Evolutionary conservation across 2,888 invertebrate genomes (phyloP).

Genomic region (Drosophila paracracens): DNA sequence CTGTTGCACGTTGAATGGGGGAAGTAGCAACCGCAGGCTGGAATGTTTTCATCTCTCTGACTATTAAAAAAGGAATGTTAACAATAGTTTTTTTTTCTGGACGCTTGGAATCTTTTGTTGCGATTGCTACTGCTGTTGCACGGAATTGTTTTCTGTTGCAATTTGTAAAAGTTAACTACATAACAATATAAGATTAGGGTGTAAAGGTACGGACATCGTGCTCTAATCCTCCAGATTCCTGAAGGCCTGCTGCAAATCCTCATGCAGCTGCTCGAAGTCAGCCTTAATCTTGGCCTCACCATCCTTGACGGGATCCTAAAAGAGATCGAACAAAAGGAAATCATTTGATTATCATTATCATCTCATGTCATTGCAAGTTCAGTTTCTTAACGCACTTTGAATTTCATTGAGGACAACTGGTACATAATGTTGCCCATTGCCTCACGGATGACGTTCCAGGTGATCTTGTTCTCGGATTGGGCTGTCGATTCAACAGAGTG

Average conservation of each 20-base stretch:
- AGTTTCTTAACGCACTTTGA: conserved; percentile 88
- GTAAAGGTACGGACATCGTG: conserved; percentile 74
- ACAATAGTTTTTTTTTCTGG: conserved; percentile 45
- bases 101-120: conserved; percentile 57
- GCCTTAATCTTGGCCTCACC: conserved; percentile 98
- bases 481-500: conserved; percentile 99
- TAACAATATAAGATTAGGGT: conserved; percentile 81
- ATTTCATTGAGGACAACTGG: conserved; percentile 99
- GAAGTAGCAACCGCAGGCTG: conserved; percentile 75
- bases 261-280: conserved; percentile 98
- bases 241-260: conserved; percentile 98
- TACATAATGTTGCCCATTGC: conserved; percentile 98
- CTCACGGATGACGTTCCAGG: conserved; percentile 98
- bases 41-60: conserved; percentile 73
- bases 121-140: conserved; percentile 48
- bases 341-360: background rate
- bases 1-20: conserved; percentile 21
- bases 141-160: conserved; percentile 59
- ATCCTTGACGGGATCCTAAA: conserved; percentile 98
- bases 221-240: conserved; percentile 98
- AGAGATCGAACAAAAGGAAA: background rate
- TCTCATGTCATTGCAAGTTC: background rate
- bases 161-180: conserved; percentile 79
- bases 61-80: conserved; percentile 60
- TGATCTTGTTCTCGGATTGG: conserved; percentile 99